These are phyloP conservation scores for Venustaconcha ellipsiformis DNA, from an alignment of 1,140 invertebrate genomes.

Conservation along the genomic window DNA sequence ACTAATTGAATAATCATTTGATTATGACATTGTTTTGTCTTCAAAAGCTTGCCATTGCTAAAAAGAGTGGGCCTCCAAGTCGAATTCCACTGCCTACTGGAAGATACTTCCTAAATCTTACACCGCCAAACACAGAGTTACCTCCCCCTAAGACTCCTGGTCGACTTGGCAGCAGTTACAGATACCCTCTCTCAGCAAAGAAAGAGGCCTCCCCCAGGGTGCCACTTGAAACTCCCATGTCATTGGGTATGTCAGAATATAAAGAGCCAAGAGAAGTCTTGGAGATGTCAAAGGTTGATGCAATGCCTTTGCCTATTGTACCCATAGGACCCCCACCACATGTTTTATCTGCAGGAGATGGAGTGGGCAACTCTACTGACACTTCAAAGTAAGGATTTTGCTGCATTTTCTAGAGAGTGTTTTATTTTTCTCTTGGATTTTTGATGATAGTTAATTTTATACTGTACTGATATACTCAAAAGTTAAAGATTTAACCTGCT, in stretches of 20 bases:
- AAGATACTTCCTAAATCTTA: conserved; percentile 34
- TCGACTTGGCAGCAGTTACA: conserved; percentile 1
- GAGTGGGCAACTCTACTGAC: too few relatives aligned
- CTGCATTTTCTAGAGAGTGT: too few relatives aligned
- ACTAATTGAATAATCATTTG: too few relatives aligned
- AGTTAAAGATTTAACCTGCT: too few relatives aligned
- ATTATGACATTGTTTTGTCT: background rate
- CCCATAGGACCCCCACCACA: background rate
- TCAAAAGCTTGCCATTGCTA: conserved; percentile 49
- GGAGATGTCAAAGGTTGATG: conserved; percentile 24
- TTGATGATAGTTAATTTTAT: too few relatives aligned
- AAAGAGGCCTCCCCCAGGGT: background rate
- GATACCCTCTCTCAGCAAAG: conserved; percentile 9
- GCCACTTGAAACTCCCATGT: conserved; percentile 4
- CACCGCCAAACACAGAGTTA: conserved; percentile 12
- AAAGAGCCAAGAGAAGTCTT: conserved; percentile 12
- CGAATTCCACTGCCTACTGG: conserved; percentile 60
- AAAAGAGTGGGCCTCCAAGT: conserved; percentile 40
- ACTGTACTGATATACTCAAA: too few relatives aligned
- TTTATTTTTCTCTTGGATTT: too few relatives aligned
- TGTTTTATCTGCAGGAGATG: too few relatives aligned
- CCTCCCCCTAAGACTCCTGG: conserved; percentile 10
- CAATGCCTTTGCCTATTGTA: conserved; percentile 5
- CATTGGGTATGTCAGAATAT: background rate
- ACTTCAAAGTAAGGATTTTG: too few relatives aligned